These are phyloP conservation scores for Tetanocera ferruginea DNA, from an alignment of 2,888 invertebrate species.

Conservation along the genomic window DNA sequence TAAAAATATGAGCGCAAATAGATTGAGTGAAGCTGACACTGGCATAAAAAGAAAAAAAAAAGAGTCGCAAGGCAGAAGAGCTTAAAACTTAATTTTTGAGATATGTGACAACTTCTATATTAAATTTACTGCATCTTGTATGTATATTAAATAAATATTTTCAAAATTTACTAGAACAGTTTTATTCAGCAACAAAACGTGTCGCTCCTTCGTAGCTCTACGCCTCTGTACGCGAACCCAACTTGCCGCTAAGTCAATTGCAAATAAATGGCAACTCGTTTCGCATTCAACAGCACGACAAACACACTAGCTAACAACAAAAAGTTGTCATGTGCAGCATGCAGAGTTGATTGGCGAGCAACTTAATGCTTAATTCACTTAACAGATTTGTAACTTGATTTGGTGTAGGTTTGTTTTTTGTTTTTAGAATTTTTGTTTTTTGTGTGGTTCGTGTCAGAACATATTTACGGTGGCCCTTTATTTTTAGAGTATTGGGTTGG, in stretches of 20 bases:
- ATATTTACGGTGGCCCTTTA: no score
- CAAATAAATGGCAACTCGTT: neutral
- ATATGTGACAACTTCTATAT: no score
- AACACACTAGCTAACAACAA: neutral
- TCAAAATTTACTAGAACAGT: no score
- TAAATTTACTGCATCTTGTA: no score
- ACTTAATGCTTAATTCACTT: slow-evolving; percentile 22
- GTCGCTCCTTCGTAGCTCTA: no score
- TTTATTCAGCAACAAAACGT: neutral
- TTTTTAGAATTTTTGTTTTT: no score
- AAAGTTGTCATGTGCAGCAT: neutral
- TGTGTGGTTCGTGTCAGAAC: no score
- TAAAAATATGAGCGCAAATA: neutral
- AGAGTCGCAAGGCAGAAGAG: neutral
- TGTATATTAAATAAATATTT: no score
- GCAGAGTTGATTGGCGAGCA: slow-evolving; percentile 13
- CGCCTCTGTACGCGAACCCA: no score
- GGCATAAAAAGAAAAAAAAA: neutral
- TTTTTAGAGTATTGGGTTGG: no score
- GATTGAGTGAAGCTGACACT: neutral
- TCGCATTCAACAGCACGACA: neutral
- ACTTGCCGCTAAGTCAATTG: neutral
- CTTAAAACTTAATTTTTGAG: neutral
- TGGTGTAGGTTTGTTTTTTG: neutral
- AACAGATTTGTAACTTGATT: slow-evolving; percentile 3